Percentiles rank a stretch among this genome's conserved stretches.
Conservation (phyloP, 2,797 vertebrate genomes). For the Microchirus variegatus region DNA sequence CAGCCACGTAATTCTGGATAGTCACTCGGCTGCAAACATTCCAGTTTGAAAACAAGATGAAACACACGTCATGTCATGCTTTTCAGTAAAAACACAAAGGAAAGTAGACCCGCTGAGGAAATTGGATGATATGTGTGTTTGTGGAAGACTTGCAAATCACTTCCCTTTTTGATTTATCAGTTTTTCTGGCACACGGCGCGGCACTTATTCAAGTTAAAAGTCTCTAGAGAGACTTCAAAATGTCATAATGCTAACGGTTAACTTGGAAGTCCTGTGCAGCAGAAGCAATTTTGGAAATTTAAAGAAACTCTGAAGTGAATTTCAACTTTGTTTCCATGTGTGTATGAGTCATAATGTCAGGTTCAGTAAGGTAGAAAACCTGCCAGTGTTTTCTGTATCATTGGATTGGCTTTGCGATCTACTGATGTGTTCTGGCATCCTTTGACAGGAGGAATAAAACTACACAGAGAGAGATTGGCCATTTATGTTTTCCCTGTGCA, state of each 20-base stretch:
- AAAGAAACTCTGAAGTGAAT: slow-evolving; percentile 16
- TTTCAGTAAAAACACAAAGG: slow-evolving; percentile 49
- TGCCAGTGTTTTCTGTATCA: slow-evolving; percentile 15
- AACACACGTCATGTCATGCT: slow-evolving; percentile 50
- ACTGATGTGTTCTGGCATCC: slow-evolving; percentile 16
- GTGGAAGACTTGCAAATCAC: slow-evolving; percentile 56
- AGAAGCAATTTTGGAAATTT: slow-evolving; percentile 29
- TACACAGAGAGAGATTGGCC: slow-evolving; percentile 1
- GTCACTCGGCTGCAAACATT: slow-evolving; percentile 55
- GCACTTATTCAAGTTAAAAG: slow-evolving; percentile 36
- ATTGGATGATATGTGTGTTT: slow-evolving; percentile 45
- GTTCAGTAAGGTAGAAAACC: slow-evolving; percentile 18
- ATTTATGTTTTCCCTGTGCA: not conserved
- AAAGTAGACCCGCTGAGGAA: slow-evolving; percentile 43
- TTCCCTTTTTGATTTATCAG: slow-evolving; percentile 59
- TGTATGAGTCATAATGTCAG: slow-evolving; percentile 24
- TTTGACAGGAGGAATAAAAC: slow-evolving; percentile 4
- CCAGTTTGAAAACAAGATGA: slow-evolving; percentile 57
- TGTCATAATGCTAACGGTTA: slow-evolving; percentile 34
- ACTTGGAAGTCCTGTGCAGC: slow-evolving; percentile 20
- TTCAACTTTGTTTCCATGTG: slow-evolving; percentile 20
- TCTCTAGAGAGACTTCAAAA: slow-evolving; percentile 31
- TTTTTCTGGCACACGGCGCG: slow-evolving; percentile 39
- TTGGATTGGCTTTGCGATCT: slow-evolving; percentile 16
- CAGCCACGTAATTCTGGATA: slow-evolving; percentile 36